Conservation (phyloP, 2,797 vertebrate genomes). For the Microctenopoma lineatum region DNA sequence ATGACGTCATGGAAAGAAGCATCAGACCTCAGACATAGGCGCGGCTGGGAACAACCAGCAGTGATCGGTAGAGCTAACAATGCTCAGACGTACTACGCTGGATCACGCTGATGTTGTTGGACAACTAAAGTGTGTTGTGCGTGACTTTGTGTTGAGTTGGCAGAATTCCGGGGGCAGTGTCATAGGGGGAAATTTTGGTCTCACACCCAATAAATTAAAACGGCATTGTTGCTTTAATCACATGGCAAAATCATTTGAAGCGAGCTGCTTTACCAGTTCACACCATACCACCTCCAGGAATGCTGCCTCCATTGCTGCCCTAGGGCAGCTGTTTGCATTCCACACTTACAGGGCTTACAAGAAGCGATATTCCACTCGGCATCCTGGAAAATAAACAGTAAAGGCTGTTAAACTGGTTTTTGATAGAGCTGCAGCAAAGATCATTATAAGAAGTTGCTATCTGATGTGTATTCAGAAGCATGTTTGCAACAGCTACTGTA, state of each 20-base stretch:
- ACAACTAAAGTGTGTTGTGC: no score
- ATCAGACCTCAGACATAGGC: slow-evolving; percentile 67
- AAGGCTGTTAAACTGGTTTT: slow-evolving; percentile 42
- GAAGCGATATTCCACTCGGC: not conserved
- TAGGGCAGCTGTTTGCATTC: slow-evolving; percentile 2
- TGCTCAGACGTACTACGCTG: slow-evolving; percentile 46
- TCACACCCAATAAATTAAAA: slow-evolving; percentile 2
- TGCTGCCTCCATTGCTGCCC: not conserved
- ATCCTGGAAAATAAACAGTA: slow-evolving; percentile 34
- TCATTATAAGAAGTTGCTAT: not conserved
- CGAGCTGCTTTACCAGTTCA: not conserved
- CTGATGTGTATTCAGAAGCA: not conserved
- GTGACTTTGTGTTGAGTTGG: slow-evolving; percentile 4
- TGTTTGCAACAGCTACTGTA: slow-evolving; percentile 2
- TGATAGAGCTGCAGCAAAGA: not conserved
- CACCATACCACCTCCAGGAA: not conserved
- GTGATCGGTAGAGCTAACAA: slow-evolving; percentile 37
- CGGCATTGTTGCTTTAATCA: not conserved
- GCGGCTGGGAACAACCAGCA: slow-evolving; percentile 61
- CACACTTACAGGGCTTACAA: not conserved
- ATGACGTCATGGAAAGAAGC: slow-evolving; percentile 84
- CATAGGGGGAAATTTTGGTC: slow-evolving; percentile 26
- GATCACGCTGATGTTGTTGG: not conserved
- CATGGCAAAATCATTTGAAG: not conserved
- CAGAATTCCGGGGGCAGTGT: slow-evolving; percentile 17